Evolutionary conservation across 2,113 vertebrate species (phyloP).

Genomic region (Pagrus major): DNA sequence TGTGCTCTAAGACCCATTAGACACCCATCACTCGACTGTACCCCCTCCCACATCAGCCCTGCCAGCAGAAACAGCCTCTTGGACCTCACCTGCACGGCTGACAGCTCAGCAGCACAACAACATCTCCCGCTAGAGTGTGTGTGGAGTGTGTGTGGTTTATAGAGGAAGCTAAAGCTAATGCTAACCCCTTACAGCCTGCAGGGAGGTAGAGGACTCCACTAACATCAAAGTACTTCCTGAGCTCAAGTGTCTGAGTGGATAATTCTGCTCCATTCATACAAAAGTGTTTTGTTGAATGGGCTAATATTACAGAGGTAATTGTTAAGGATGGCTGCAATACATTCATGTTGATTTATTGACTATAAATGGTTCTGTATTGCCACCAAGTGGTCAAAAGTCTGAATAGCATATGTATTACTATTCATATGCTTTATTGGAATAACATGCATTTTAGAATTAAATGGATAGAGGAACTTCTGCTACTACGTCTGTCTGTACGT

Average conservation of each 20-base stretch:
- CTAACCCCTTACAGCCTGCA: constrained; percentile 45
- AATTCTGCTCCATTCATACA: constrained; percentile 40
- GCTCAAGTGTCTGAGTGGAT: constrained; percentile 63
- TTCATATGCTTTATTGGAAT: not conserved
- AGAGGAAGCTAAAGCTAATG: constrained; percentile 33
- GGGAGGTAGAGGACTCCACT: constrained; percentile 26
- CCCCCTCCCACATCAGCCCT: constrained; percentile 14
- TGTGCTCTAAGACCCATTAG: constrained; percentile 65
- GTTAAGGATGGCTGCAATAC: constrained; percentile 2
- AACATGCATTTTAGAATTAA: not conserved
- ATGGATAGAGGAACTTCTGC: not conserved
- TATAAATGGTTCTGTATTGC: constrained; percentile 52
- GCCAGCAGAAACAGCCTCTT: constrained; percentile 36
- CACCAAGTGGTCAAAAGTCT: constrained; percentile 62
- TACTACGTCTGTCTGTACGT: too few species aligned
- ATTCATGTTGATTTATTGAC: not conserved
- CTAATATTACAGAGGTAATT: constrained; percentile 28
- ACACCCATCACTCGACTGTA: constrained; percentile 68
- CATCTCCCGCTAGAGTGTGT: constrained; percentile 10
- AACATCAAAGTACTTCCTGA: constrained; percentile 73
- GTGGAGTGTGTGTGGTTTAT: not conserved
- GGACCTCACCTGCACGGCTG: constrained; percentile 76
- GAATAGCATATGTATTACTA: not conserved
- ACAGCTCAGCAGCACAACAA: constrained; percentile 63
- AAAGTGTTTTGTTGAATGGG: constrained; percentile 19